Percentiles rank a stretch among this genome's conserved stretches.
phyloP scores from a whole-genome alignment of 2,797 vertebrate genomes.

The Enteromius argenteus region DNA sequence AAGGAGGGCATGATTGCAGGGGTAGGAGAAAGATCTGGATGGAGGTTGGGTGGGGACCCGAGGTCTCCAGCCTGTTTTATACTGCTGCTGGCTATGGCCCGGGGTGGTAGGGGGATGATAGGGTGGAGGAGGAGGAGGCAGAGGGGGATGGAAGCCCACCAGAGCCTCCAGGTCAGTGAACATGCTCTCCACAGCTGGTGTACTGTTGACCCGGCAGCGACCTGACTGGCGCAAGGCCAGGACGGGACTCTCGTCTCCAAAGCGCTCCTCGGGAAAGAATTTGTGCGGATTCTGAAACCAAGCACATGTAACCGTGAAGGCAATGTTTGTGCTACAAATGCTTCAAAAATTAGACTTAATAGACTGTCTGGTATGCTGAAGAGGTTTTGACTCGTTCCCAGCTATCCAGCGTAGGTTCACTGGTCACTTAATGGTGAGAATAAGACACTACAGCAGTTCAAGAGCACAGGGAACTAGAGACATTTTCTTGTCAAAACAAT shows the following conservation, averaged over 20 bases:
- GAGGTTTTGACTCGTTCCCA: not conserved
- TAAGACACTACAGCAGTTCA: slow-evolving; percentile 1
- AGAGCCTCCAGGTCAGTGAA: slow-evolving; percentile 95
- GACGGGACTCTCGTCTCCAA: slow-evolving; percentile 97
- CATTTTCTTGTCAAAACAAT: not conserved
- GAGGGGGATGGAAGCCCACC: slow-evolving; percentile 93
- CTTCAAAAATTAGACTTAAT: slow-evolving; percentile 5
- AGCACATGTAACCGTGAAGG: not conserved
- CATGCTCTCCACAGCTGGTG: slow-evolving; percentile 93
- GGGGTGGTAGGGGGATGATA: slow-evolving; percentile 93
- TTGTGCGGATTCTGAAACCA: slow-evolving; percentile 93
- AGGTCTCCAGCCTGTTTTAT: slow-evolving; percentile 93
- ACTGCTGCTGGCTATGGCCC: slow-evolving; percentile 83
- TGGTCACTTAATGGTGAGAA: slow-evolving; percentile 6
- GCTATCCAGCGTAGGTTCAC: slow-evolving; percentile 6
- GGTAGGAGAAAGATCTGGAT: slow-evolving; percentile 95
- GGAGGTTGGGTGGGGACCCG: slow-evolving; percentile 90
- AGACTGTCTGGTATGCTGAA: not conserved
- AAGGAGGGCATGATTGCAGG: slow-evolving; percentile 92
- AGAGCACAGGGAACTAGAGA: not conserved
- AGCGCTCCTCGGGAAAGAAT: slow-evolving; percentile 97
- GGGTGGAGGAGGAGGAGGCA: slow-evolving; percentile 94
- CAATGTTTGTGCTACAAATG: slow-evolving; percentile 18
- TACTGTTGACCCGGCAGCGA: slow-evolving; percentile 94
- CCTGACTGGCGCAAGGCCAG: slow-evolving; percentile 91